Base-by-base conservation (phyloP, 2,888 invertebrate species). In the Petrolisthes manimaculis region DNA sequence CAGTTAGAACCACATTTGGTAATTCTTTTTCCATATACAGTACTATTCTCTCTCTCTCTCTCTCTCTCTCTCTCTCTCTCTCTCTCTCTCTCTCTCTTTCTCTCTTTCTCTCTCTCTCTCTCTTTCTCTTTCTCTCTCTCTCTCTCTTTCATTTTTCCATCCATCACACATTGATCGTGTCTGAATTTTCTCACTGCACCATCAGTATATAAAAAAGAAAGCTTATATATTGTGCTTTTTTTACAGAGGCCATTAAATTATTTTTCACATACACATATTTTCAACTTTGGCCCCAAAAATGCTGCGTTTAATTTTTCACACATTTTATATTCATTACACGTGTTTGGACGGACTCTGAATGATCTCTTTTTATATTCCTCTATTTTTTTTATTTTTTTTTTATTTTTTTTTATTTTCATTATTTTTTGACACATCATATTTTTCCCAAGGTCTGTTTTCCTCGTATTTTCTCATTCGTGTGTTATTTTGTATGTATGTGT, bases 101-200 rank as follows among this genome's bases (percentile, higher is more conserved):
- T 37, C 37, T 75, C 75, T 75, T 37, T n/a, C 75, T 75, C 37
- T 75, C 75, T 75, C 75, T 37, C 37, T 24, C 75, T 75, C 75
- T 37, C 21, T 75, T 12, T 75, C 75, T 75, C 21, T 37, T 37
- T 37, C 75, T 75, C 75, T 75, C 37, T 24, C 37, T 75, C 37
- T 37, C 75, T 24, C 75, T n/a, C 77, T 77, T 51, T 77, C 77
- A 18, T 51, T 77, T 61, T 61, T 14, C 6, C 6, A 61, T 14
- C 61, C 61, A 61, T 14, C 61, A n/a, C n/a, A n/a, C n/a, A n/a
- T n/a, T n/a, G n/a, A n/a, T n/a, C n/a, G n/a, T n/a, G n/a, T n/a
- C n/a, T n/a, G n/a, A n/a, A n/a, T n/a, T n/a, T n/a, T n/a, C n/a
- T n/a, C n/a, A n/a, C n/a, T n/a, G n/a, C n/a, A n/a, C n/a, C n/a